Base-by-base conservation (phyloP, 2,888 invertebrate species). In the Heliconius sara region DNA sequence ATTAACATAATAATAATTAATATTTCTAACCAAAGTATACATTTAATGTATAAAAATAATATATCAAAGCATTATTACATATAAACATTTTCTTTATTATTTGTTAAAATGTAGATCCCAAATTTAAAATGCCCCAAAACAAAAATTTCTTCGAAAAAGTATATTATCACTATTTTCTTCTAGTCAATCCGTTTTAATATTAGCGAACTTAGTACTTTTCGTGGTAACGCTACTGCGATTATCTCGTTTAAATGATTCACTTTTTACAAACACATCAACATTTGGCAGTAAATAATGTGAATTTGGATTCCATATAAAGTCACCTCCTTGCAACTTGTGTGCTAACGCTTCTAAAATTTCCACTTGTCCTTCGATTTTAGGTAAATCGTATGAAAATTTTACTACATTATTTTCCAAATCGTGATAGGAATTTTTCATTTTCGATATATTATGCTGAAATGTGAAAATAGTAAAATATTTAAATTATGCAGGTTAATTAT, bases 311-410 rank as follows among this genome's bases (percentile, higher is more conserved):
- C 90, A 90, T 39, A 83, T 86, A 43, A 79, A 84, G 25, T 88
- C 84, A 65, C 85, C 86, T n/a, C 78, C 84, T 7, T 90, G 89
- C 22, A 91, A 79, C 12, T 86, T 88, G 63, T 84, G 87, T 0
- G 92, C 89, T 30, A 94, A 80, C 2, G 89, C 85, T 85, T 92
- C 93, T 76, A 95, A 85, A 16, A 92, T 86, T 80, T 91, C 90
- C 2, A 94, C 85, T 86, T 95, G 92, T 0, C 91, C 91, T 87
- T 93, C 92, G 13, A 95, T 84, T 81, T 90, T 94, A 0, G 94
- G 93, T 13, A 95, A 79, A 72, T 92, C 91, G 78, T 88, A 83
- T 0, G 93, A 89, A 78, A 92, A 87, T 72, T 85, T 88, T 0
- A 85, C 82, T 52, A 95, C 87, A 80, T 90, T 89, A 27, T 81